Evolutionary conservation across 2,797 vertebrate genomes (phyloP).

Genomic region (Coluber constrictor): DNA sequence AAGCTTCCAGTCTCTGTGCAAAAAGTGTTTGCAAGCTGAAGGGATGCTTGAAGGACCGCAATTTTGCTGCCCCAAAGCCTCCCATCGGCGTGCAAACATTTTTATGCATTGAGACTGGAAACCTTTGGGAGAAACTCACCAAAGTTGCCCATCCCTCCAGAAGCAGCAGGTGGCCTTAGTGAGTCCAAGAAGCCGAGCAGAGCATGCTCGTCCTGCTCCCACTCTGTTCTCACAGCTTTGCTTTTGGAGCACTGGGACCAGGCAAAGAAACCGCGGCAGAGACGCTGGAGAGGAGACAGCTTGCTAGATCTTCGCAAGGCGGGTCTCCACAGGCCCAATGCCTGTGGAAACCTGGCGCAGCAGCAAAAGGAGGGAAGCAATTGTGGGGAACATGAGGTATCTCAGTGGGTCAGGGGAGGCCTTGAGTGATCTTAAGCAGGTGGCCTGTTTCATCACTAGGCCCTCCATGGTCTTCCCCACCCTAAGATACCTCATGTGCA

Average conservation of each 20-base stretch:
- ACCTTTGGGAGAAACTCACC: background rate
- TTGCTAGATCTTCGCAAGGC: background rate
- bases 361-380: too few species aligned
- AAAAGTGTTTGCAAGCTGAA: background rate
- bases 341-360: accelerated
- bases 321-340: background rate
- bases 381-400: too few species aligned
- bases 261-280: background rate
- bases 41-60: background rate
- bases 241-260: background rate
- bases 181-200: background rate
- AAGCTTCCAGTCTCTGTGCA: background rate
- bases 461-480: too few species aligned
- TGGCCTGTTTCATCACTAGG: too few species aligned
- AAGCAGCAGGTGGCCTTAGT: background rate
- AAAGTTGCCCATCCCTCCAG: background rate
- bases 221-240: background rate
- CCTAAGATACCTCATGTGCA: too few species aligned
- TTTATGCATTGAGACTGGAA: background rate
- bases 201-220: background rate
- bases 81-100: accelerated
- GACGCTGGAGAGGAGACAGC: background rate
- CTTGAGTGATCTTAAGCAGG: too few species aligned
- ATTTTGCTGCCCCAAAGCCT: background rate
- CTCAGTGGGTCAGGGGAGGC: too few species aligned